phyloP scores from a whole-genome alignment of 1,140 invertebrate genomes.

The Zaprionus gabonicus region DNA sequence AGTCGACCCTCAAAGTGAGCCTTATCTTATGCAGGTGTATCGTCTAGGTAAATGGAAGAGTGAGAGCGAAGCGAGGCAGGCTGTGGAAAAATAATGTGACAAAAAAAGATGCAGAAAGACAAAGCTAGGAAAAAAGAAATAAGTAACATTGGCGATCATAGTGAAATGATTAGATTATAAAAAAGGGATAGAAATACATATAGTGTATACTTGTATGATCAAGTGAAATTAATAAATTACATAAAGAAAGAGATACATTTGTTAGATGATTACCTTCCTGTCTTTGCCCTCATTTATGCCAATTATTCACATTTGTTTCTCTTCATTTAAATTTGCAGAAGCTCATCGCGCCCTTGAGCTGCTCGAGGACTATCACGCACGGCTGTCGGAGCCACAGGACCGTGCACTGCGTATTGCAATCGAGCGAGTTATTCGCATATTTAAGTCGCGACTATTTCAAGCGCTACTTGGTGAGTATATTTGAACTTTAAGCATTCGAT shows the following conservation, averaged over 20 bases:
- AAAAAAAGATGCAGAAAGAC: background rate
- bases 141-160: background rate
- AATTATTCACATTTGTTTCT: background rate
- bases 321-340: constrained; percentile 88
- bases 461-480: constrained; percentile 95
- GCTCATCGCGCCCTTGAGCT: constrained; percentile 98
- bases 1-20: constrained; percentile 59
- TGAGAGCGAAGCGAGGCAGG: background rate
- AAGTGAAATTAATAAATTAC: background rate
- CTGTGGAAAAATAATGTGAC: background rate
- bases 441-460: constrained; percentile 98
- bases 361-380: constrained; percentile 98
- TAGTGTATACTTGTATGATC: too few relatives aligned
- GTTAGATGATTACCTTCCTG: background rate
- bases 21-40: constrained; percentile 44
- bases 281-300: too few relatives aligned
- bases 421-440: constrained; percentile 98
- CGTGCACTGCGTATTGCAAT: constrained; percentile 97
- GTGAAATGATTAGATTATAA: background rate
- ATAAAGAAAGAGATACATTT: background rate
- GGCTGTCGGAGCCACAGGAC: constrained; percentile 95
- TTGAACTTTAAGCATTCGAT: too few relatives aligned
- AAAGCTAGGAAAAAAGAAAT: background rate
- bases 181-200: background rate
- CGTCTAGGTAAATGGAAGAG: constrained; percentile 42